Evolutionary conservation across 2,113 vertebrate species (phyloP).

Genomic region (Pluvianellus socialis): DNA sequence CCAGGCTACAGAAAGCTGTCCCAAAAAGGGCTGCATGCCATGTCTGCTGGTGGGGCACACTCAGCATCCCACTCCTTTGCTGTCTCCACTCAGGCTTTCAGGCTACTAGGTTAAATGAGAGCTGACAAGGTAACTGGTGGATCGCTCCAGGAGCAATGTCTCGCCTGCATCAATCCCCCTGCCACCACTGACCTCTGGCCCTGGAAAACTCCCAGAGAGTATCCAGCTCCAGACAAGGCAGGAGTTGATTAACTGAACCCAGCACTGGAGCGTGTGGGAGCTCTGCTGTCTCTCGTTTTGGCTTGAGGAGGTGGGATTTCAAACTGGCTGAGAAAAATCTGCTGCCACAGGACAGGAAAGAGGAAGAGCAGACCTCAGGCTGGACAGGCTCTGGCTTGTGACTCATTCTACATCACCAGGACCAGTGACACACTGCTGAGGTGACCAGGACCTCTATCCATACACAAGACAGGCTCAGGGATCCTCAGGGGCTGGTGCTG

Average conservation of each 20-base stretch:
- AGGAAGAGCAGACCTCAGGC: not conserved
- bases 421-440: not conserved
- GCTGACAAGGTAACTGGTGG: not conserved
- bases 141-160: not conserved
- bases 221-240: not conserved
- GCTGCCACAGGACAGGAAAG: not conserved
- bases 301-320: not conserved
- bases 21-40: not conserved
- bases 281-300: not conserved
- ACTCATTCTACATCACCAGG: not conserved
- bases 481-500: not conserved
- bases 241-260: not conserved
- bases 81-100: not conserved
- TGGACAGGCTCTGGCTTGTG: not conserved
- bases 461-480: rapidly evolving
- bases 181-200: not conserved
- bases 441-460: not conserved
- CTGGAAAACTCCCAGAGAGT: not conserved
- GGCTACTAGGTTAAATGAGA: not conserved
- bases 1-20: not conserved
- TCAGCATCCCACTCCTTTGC: not conserved
- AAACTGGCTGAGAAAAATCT: not conserved
- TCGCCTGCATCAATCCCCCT: not conserved
- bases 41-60: not conserved
- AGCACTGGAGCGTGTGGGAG: rapidly evolving